Base-by-base conservation (phyloP, 2,888 invertebrate species). In the Caenorhabditis uteleia region DNA sequence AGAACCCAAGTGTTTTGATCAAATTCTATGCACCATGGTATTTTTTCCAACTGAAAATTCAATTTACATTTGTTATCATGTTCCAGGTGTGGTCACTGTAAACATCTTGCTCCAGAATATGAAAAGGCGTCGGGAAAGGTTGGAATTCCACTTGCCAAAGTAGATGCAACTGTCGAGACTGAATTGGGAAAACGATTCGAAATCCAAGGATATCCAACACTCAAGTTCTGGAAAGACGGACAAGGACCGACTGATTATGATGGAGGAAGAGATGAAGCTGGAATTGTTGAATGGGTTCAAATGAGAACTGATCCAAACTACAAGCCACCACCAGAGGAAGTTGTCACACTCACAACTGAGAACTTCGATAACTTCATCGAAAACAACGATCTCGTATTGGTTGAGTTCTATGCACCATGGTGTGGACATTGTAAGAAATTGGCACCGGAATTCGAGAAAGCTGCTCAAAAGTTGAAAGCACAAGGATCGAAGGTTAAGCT, bases 21-120 rank as follows among this genome's bases (percentile, higher is more conserved):
- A 87, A 87, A 75, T 88, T 88, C 75, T 88, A 87, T 81, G 87
- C 88, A n/a, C 87, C 87, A 25, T 87, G 87, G 87, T 87, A 76
- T 76, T 83, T 43, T 45, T 70, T 49, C 40, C 33, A n/a, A n/a
- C n/a, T n/a, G n/a, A n/a, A n/a, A n/a, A n/a, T n/a, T n/a, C n/a
- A n/a, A n/a, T 5, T 26, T 26, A 8, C 31, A 21, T 3, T 18
- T 12, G 14, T 2, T 14, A 3, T 5, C n/a, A 5, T 34, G 38
- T 43, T 55, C 10, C 18, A 57, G 64, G 58, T 87, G 87, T 80
- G 86, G 86, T 6, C 87, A 87, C 64, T 87, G 87, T 77, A 86
- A 86, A 71, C 72, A 76, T 33, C 75, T 86, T 43, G 84, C 84
- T 1, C 86, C 86, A 8, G 84, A 84, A 46, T 88, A 86, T 80